Evolutionary conservation across 2,113 vertebrate genomes (phyloP).

Genomic region (Puma concolor): DNA sequence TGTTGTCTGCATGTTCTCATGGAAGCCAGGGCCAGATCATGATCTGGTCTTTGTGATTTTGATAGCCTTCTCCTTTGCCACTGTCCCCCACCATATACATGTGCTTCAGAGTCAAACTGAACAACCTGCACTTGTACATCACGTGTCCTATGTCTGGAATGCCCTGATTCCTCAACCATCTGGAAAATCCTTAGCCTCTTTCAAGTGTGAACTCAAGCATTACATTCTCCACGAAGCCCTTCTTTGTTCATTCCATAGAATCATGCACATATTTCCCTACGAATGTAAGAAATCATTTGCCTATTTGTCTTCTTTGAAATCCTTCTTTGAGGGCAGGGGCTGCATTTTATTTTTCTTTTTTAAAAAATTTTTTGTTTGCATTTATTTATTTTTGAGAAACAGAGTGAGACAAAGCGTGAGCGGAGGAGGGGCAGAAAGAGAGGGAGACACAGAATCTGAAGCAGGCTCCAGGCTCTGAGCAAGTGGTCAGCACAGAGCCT

Average conservation of each 20-base stretch:
- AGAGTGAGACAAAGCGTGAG: too few species aligned
- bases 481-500: too few species aligned
- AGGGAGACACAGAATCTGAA: too few species aligned
- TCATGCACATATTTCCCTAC: rapidly evolving
- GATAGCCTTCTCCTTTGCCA: not conserved
- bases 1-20: not conserved
- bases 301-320: not conserved
- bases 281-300: not conserved
- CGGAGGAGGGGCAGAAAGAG: too few species aligned
- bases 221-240: not conserved
- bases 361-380: too few species aligned
- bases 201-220: not conserved
- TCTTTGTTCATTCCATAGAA: not conserved
- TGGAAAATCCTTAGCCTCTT: not conserved
- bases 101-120: not conserved
- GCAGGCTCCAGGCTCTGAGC: too few species aligned
- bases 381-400: too few species aligned
- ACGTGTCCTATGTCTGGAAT: not conserved
- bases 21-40: not conserved
- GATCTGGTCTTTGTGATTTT: rapidly evolving
- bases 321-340: not conserved
- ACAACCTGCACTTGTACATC: not conserved
- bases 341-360: not conserved
- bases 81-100: rapidly evolving
- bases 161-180: not conserved